These are phyloP conservation scores for Eilema griseolum DNA, from an alignment of 2,888 invertebrate genomes.

Conservation along the genomic window DNA sequence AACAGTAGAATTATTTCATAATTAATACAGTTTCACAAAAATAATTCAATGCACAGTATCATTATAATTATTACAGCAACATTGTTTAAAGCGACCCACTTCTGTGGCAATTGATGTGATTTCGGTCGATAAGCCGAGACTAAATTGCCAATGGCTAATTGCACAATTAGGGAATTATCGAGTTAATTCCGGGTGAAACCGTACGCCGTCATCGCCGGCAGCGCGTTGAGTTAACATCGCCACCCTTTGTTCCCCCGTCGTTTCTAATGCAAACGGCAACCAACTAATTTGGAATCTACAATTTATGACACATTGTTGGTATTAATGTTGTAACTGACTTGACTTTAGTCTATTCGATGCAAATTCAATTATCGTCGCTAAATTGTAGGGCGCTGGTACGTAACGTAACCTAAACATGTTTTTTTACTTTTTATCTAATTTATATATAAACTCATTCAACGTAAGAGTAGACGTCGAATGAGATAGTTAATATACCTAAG, in stretches of 20 bases:
- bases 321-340: slow-evolving; percentile 55
- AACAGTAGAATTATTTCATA: not conserved
- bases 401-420: slow-evolving; percentile 34
- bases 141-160: slow-evolving; percentile 80
- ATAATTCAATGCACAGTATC: slow-evolving; percentile 15
- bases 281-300: slow-evolving; percentile 66
- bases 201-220: slow-evolving; percentile 60
- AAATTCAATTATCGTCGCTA: slow-evolving; percentile 26
- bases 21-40: not conserved
- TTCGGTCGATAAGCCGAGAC: slow-evolving; percentile 68
- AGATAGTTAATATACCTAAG: too few species aligned
- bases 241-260: slow-evolving; percentile 51
- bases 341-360: slow-evolving; percentile 42
- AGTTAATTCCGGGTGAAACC: slow-evolving; percentile 83
- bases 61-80: slow-evolving; percentile 41
- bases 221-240: slow-evolving; percentile 40
- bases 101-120: slow-evolving; percentile 52
- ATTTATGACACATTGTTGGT: slow-evolving; percentile 74
- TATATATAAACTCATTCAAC: too few species aligned
- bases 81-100: slow-evolving; percentile 49
- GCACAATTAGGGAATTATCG: slow-evolving; percentile 84
- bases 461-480: too few species aligned
- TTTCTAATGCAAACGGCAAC: slow-evolving; percentile 78
- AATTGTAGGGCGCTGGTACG: not conserved
- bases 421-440: slow-evolving; percentile 18